Evolutionary conservation across 2,888 invertebrate species (phyloP), one percentile per base, ranked within the genome.

Genomic region (Tetranychus piercei): DNA sequence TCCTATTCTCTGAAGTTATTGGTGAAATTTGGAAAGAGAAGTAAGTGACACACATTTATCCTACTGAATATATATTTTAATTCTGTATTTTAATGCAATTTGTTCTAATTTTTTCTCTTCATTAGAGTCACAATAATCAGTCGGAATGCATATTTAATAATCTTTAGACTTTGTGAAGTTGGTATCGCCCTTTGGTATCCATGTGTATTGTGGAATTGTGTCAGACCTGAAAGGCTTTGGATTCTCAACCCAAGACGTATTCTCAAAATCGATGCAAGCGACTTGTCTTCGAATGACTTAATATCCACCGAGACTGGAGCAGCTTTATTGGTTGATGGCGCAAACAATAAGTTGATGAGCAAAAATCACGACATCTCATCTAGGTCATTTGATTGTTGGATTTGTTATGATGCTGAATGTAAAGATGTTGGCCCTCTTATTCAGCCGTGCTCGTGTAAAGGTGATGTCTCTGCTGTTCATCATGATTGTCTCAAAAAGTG

Each of bases 131-230:
- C 93, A 65, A 88, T 94, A 72, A 88, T 91, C 79, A 92, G 92
- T 43, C 88, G 93, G 80, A 94, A 94, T 84, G 91, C 91, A 87
- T 92, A 94, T 84, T 92, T 93, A 83, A 86, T 94, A 79, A 88
- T 92, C 79, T 94, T 94, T 84, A 89, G 93, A 7, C 86, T 92
- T 74, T 91, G 90, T 72, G 94, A 94, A 86, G 90, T 94, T 80
- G 94, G 93, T 9, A 92, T 93, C 76, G 91, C 91, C 79, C 84
- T 94, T 81, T 94, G 94, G 94, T 94, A 94, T 84, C 93, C 94
- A 55, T 94, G 94, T 82, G 93, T 93, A 74, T 86, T 94, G 79
- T 94, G 94, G 94, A 94, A 94, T 85, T 93, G 91, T 79, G 92
- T 92, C 88, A 84, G 86, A 76, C 94, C 94, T 73, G 92, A 92